Conservation (phyloP, 2,797 vertebrate genomes). For the Macropodus opercularis region DNA sequence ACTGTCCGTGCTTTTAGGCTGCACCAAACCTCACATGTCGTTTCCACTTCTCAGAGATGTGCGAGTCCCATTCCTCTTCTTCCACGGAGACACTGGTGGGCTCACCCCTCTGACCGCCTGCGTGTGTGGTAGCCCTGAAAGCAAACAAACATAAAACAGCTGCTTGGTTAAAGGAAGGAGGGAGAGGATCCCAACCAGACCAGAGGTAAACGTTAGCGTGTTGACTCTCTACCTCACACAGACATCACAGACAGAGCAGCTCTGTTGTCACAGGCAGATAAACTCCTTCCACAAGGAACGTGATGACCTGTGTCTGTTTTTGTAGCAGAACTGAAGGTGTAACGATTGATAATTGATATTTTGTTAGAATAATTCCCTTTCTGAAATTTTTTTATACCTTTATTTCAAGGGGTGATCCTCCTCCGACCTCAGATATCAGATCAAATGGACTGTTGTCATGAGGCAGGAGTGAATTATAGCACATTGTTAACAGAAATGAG, state of each 20-base stretch:
- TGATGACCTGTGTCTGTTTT: slow-evolving; percentile 36
- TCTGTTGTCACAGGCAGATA: slow-evolving; percentile 60
- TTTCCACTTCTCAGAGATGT: slow-evolving; percentile 43
- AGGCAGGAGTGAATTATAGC: slow-evolving; percentile 38
- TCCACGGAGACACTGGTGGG: slow-evolving; percentile 27
- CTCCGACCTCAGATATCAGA: slow-evolving; percentile 22
- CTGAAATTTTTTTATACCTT: not conserved
- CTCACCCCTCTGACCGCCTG: slow-evolving; percentile 33
- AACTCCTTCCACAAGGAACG: slow-evolving; percentile 40
- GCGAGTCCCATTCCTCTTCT: slow-evolving; percentile 65
- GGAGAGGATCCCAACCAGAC: slow-evolving; percentile 64
- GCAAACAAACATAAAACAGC: slow-evolving; percentile 71
- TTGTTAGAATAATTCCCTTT: not conserved
- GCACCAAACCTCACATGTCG: slow-evolving; percentile 18
- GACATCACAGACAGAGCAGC: slow-evolving; percentile 62
- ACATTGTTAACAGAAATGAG: slow-evolving; percentile 59
- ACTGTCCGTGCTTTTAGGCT: no score
- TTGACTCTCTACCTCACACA: slow-evolving; percentile 65
- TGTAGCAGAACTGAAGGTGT: slow-evolving; percentile 8
- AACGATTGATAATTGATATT: not conserved
- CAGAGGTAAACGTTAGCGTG: slow-evolving; percentile 64
- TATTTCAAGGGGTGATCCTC: not conserved
- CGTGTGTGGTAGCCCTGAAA: slow-evolving; percentile 65
- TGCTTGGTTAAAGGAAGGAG: slow-evolving; percentile 55
- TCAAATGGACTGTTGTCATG: not conserved